Evolutionary conservation across 2,888 invertebrate species (phyloP).

Genomic region (Deilephila porcellus): DNA sequence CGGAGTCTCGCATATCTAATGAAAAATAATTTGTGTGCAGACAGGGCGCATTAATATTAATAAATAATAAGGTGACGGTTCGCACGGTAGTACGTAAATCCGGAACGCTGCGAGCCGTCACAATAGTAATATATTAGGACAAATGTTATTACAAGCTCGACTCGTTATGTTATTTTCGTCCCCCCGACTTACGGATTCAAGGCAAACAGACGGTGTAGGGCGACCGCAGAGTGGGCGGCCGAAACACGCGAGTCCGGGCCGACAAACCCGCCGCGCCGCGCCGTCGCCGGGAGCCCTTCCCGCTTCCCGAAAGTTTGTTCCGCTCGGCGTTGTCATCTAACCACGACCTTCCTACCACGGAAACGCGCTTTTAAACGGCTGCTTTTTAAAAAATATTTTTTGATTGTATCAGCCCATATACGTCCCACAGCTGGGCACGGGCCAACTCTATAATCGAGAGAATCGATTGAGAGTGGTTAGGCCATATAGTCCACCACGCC

Average conservation of each 20-base stretch:
- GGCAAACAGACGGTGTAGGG: slow-evolving; percentile 51
- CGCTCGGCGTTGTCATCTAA: slow-evolving; percentile 14
- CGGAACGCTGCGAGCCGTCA: slow-evolving; percentile 73
- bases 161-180: slow-evolving; percentile 81
- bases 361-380: neutral
- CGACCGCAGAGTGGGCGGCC: slow-evolving; percentile 46
- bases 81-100: slow-evolving; percentile 78
- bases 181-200: slow-evolving; percentile 64
- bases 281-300: slow-evolving; percentile 27
- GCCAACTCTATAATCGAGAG: too few species aligned
- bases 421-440: too few species aligned
- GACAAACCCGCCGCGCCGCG: slow-evolving; percentile 14
- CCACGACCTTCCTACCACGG: neutral
- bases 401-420: too few species aligned
- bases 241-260: slow-evolving; percentile 33
- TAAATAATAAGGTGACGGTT: slow-evolving; percentile 78
- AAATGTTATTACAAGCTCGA: slow-evolving; percentile 82
- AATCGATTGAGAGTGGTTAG: too few species aligned
- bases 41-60: slow-evolving; percentile 77
- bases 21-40: slow-evolving; percentile 74
- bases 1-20: slow-evolving; percentile 60
- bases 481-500: too few species aligned
- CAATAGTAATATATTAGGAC: slow-evolving; percentile 83
- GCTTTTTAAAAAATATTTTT: too few species aligned
- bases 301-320: slow-evolving; percentile 6